phyloP scores from a whole-genome alignment of 2,113 vertebrate species.

The Scortum barcoo region DNA sequence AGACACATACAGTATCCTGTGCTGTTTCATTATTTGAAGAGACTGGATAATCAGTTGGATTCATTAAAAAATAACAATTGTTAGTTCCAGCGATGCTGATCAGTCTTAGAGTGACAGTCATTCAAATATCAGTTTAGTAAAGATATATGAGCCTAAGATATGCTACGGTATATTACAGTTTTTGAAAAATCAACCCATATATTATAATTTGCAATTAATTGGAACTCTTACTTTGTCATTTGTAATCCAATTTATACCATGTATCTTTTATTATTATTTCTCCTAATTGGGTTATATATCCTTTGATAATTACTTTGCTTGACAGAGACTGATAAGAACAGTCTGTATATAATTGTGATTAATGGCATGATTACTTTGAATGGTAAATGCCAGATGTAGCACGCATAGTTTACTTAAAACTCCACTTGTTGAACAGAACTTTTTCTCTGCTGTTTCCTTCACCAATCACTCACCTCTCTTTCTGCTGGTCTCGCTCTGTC shows the following conservation, averaged over 20 bases:
- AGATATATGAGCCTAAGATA: slow-evolving; percentile 1
- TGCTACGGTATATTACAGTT: neutral
- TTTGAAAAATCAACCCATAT: slow-evolving; percentile 29
- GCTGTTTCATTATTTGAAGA: neutral
- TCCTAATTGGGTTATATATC: slow-evolving; percentile 34
- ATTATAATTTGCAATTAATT: slow-evolving; percentile 3
- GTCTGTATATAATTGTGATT: slow-evolving; percentile 25
- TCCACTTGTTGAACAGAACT: slow-evolving; percentile 1
- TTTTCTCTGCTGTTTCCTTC: neutral
- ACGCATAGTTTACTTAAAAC: neutral
- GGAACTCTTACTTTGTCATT: slow-evolving; percentile 25
- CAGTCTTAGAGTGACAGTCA: slow-evolving; percentile 5
- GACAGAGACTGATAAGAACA: slow-evolving; percentile 36
- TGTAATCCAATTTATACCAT: slow-evolving; percentile 2
- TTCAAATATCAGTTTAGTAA: slow-evolving; percentile 15
- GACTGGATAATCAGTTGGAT: neutral
- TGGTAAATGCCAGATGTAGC: neutral
- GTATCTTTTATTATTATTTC: slow-evolving; percentile 8
- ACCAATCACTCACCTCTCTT: neutral
- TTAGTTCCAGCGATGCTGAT: neutral
- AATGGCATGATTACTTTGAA: slow-evolving; percentile 45
- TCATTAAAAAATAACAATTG: neutral
- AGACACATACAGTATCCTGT: neutral
- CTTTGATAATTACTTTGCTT: slow-evolving; percentile 28
- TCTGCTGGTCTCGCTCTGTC: neutral